A percentile compares a stretch with the other conserved stretches of the same genome.
These are phyloP conservation scores for Melinaea menophilus DNA, from an alignment of 2,888 invertebrate species.

Conservation along the genomic window DNA sequence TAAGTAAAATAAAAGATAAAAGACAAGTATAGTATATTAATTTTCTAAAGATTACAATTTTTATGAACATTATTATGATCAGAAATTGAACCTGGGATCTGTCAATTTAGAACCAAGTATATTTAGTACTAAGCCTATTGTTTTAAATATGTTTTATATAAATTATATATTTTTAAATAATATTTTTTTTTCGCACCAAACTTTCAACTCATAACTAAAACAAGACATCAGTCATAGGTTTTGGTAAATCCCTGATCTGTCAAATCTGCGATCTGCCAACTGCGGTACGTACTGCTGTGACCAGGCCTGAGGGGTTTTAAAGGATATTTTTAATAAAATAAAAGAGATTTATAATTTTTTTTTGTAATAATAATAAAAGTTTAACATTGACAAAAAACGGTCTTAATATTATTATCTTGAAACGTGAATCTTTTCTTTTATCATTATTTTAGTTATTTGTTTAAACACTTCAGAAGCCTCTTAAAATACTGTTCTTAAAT, in stretches of 20 bases:
- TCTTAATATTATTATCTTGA: too few species aligned
- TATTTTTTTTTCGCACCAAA: slow-evolving; percentile 14
- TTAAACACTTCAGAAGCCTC: neutral
- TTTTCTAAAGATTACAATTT: too few species aligned
- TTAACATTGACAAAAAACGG: too few species aligned
- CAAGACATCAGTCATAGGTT: slow-evolving; percentile 68
- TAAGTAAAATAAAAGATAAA: too few species aligned
- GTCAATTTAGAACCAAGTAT: too few species aligned
- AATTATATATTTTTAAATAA: neutral
- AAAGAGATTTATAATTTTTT: neutral
- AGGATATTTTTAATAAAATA: neutral
- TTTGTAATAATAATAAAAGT: too few species aligned
- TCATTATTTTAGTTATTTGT: too few species aligned
- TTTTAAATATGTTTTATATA: neutral
- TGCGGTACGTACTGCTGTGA: slow-evolving; percentile 39
- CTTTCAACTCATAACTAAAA: slow-evolving; percentile 38
- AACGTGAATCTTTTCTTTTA: too few species aligned
- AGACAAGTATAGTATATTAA: too few species aligned
- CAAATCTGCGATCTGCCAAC: slow-evolving; percentile 59
- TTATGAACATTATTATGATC: too few species aligned
- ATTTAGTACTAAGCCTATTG: neutral
- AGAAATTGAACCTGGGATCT: too few species aligned
- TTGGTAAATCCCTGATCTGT: slow-evolving; percentile 70
- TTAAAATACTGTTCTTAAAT: neutral
- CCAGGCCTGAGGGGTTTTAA: slow-evolving; percentile 6